phyloP scores from a whole-genome alignment of 1,140 invertebrate genomes.

The Phenacoccus solenopsis region DNA sequence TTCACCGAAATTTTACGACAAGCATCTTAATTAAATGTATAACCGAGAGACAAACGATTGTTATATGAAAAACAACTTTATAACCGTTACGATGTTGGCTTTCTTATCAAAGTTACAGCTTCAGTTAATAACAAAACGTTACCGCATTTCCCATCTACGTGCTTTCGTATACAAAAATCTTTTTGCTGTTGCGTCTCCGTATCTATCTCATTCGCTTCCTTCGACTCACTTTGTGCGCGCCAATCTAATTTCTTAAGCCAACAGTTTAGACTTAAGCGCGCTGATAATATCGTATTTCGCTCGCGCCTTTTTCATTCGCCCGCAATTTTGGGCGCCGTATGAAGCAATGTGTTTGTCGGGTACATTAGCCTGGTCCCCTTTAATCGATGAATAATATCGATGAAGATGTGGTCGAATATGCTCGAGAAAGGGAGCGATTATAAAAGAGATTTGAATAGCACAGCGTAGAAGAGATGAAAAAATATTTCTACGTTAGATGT shows the following conservation, averaged over 20 bases:
- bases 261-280: neutral
- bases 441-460: no score
- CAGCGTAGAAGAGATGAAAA: no score
- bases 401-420: no score
- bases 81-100: neutral
- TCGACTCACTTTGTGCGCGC: no score
- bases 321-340: no score
- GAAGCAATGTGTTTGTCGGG: no score
- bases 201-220: no score
- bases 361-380: no score
- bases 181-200: neutral
- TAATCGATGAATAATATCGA: no score
- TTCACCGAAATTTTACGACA: neutral
- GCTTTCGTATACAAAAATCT: neutral
- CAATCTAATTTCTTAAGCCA: neutral
- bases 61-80: slow-evolving; percentile 3
- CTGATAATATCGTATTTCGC: neutral
- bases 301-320: neutral
- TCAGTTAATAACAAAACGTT: neutral
- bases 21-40: slow-evolving; percentile 3
- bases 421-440: no score
- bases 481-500: no score
- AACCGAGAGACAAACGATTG: neutral
- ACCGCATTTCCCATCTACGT: neutral
- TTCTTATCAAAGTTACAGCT: slow-evolving; percentile 2